Evolutionary conservation across 2,797 vertebrate genomes (phyloP).

Genomic region (Neosilurus mollespiculum): DNA sequence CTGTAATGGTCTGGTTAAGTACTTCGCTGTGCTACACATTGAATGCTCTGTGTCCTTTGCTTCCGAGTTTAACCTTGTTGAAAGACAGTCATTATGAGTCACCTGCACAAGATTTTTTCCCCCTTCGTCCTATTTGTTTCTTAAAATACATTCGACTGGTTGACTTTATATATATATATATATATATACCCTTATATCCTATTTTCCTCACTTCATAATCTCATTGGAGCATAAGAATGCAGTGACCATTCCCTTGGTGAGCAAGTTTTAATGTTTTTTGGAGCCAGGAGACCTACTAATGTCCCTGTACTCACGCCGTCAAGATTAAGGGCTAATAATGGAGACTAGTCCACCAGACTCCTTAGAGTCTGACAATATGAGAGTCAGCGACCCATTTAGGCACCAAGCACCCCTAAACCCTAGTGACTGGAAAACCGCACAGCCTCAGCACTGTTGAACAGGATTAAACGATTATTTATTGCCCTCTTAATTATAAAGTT

Average conservation of each 20-base stretch:
- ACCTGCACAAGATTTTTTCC: slow-evolving; percentile 30
- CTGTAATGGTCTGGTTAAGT: slow-evolving; percentile 55
- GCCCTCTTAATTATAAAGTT: slow-evolving; percentile 18
- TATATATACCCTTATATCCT: not conserved
- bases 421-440: slow-evolving; percentile 22
- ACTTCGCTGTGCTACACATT: slow-evolving; percentile 49
- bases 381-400: slow-evolving; percentile 53
- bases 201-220: slow-evolving; percentile 39
- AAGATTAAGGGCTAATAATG: slow-evolving; percentile 53
- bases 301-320: slow-evolving; percentile 48
- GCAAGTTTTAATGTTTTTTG: slow-evolving; percentile 48
- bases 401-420: slow-evolving; percentile 35
- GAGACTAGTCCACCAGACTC: slow-evolving; percentile 52
- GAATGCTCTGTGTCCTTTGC: slow-evolving; percentile 51
- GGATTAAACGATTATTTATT: not conserved
- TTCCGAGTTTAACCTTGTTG: slow-evolving; percentile 52
- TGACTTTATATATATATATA: slow-evolving; percentile 17
- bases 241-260: slow-evolving; percentile 40
- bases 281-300: slow-evolving; percentile 38
- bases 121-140: slow-evolving; percentile 48
- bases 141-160: slow-evolving; percentile 38
- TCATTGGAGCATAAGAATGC: slow-evolving; percentile 34
- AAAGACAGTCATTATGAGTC: slow-evolving; percentile 45
- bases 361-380: slow-evolving; percentile 42
- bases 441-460: not conserved